Percentiles rank a stretch among this genome's conserved stretches.
phyloP scores from a whole-genome alignment of 2,888 invertebrate species.

The Xestoiulus laeticollis region DNA sequence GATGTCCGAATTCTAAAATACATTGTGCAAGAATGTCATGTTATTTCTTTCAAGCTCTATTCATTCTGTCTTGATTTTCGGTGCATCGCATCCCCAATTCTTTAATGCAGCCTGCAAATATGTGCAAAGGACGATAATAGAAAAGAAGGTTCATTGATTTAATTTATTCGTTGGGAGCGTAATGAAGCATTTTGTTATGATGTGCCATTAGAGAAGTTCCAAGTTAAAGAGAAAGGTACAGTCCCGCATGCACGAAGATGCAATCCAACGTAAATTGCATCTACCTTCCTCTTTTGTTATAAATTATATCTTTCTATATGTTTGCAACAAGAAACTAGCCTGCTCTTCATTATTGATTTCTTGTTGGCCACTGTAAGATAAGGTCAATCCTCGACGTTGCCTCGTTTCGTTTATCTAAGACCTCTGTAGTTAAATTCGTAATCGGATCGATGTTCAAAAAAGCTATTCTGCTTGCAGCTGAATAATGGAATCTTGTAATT shows the following conservation, averaged over 20 bases:
- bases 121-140: not conserved
- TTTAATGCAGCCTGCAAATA: not conserved
- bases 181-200: not conserved
- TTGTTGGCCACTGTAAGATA: not conserved
- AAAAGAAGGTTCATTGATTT: not conserved
- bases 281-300: not conserved
- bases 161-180: not conserved
- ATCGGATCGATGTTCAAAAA: slow-evolving; percentile 17
- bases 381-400: not conserved
- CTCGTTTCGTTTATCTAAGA: not conserved
- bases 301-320: not conserved
- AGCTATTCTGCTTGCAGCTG: not conserved
- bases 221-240: not conserved
- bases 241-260: not conserved
- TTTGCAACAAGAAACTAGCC: not conserved
- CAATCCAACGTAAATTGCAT: not conserved
- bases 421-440: not conserved
- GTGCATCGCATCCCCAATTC: not conserved
- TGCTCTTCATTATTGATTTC: slow-evolving; percentile 27
- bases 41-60: not conserved
- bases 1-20: no score
- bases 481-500: not conserved
- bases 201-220: not conserved
- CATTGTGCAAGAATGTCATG: not conserved
- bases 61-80: not conserved